Evolutionary conservation across 2,113 vertebrate genomes (phyloP).

Genomic region (Xiphias gladius): DNA sequence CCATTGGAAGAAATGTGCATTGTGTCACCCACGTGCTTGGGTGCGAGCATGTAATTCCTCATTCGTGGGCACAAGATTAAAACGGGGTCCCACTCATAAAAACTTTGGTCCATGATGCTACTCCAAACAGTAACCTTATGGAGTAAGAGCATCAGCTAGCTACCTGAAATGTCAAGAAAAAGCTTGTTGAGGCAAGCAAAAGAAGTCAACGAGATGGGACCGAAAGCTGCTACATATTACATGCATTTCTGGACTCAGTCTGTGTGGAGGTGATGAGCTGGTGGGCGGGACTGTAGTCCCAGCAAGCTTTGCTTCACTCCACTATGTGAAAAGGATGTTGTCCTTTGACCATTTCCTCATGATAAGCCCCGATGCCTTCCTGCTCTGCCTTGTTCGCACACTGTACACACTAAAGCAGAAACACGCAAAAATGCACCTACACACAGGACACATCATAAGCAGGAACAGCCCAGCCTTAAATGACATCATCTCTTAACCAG

Average conservation of each 20-base stretch:
- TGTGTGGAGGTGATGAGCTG: constrained; percentile 35
- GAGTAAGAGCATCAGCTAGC: not conserved
- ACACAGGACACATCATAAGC: constrained; percentile 44
- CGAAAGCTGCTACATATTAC: not conserved
- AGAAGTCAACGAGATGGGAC: no score
- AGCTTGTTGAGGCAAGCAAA: no score
- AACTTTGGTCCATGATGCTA: no score
- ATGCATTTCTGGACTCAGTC: not conserved
- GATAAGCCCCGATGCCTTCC: constrained; percentile 83
- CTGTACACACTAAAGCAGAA: constrained; percentile 30
- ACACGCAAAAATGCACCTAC: constrained; percentile 28
- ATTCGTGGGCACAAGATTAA: no score
- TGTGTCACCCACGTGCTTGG: not conserved
- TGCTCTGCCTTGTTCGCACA: constrained; percentile 77
- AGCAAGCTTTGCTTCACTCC: constrained; percentile 43
- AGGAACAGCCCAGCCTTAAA: constrained; percentile 49
- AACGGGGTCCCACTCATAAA: no score
- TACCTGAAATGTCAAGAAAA: not conserved
- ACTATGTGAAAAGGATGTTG: constrained; percentile 81
- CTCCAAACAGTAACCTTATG: not conserved
- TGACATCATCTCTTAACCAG: constrained; percentile 65
- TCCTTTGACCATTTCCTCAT: constrained; percentile 84
- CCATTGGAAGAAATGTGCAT: no score
- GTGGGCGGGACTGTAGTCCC: constrained; percentile 13
- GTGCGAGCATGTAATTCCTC: not conserved